Conservation (phyloP, 2,888 invertebrate genomes). For the Leistus spinibarbis region DNA sequence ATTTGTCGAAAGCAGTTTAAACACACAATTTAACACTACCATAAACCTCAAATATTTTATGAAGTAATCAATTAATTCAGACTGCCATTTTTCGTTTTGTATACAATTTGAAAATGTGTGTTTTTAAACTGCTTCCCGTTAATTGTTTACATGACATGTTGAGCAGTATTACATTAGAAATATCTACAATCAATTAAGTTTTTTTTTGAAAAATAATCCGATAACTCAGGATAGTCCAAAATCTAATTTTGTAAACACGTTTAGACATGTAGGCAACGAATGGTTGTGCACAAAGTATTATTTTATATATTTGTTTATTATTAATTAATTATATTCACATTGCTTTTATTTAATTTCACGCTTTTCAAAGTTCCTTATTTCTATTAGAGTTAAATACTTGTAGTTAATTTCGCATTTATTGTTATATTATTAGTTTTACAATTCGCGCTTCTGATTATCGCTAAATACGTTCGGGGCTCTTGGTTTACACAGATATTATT, state of each 20-base stretch:
- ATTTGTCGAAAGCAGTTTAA: background rate
- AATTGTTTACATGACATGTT: background rate
- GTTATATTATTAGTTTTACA: constrained; percentile 4
- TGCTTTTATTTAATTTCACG: constrained; percentile 46
- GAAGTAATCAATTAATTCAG: background rate
- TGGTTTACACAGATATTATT: constrained; percentile 43
- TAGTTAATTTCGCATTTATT: background rate
- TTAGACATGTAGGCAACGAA: constrained; percentile 25
- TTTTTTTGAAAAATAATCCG: background rate
- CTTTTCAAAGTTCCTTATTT: constrained; percentile 45
- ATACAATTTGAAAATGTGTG: background rate
- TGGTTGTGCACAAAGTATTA: constrained; percentile 39
- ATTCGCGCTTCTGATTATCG: constrained; percentile 21
- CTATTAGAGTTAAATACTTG: background rate
- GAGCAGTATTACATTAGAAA: too few species aligned
- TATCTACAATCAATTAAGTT: background rate
- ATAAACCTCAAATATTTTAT: background rate
- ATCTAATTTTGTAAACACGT: background rate
- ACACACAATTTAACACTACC: background rate
- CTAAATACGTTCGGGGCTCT: constrained; percentile 4
- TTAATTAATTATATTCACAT: constrained; percentile 21
- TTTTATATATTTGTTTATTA: constrained; percentile 10
- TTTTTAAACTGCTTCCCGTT: background rate
- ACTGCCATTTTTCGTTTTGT: background rate
- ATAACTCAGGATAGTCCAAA: constrained; percentile 27